Evolutionary conservation across 2,888 invertebrate genomes (phyloP).

Genomic region (Chesias legatella): DNA sequence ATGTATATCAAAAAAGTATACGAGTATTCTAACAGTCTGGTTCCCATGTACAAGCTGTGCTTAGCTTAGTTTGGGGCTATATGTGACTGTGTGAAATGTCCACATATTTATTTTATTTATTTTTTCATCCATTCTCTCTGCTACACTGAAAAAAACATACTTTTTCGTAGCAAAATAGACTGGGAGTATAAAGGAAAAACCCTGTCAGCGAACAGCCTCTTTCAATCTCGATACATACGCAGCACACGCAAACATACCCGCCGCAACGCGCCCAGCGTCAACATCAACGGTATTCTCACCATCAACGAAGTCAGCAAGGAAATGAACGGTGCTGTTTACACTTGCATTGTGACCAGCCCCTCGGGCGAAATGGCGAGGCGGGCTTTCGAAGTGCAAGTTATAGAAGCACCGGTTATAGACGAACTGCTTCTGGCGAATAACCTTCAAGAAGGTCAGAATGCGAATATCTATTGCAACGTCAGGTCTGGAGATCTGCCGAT

Average conservation of each 20-base stretch:
- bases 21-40: no score
- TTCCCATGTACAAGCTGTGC: no score
- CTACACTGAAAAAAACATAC: no score
- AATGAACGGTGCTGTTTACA: constrained; percentile 87
- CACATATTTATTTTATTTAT: no score
- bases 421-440: constrained; percentile 89
- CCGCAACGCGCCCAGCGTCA: constrained; percentile 55
- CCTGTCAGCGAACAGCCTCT: constrained; percentile 56
- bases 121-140: no score
- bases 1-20: no score
- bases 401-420: constrained; percentile 89
- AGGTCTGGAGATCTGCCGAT: constrained; percentile 86
- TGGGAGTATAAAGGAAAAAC: constrained; percentile 71
- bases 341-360: constrained; percentile 87
- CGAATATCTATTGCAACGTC: constrained; percentile 90
- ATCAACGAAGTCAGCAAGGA: constrained; percentile 82
- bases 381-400: constrained; percentile 84
- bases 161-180: constrained; percentile 71
- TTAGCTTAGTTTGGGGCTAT: no score
- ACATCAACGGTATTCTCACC: constrained; percentile 79
- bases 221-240: constrained; percentile 61
- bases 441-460: constrained; percentile 90
- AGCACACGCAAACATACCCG: constrained; percentile 40
- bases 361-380: constrained; percentile 81
- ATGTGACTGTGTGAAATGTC: no score